These are phyloP conservation scores for Diadumene lineata DNA, from an alignment of 92 coral and sea anemone species.

Conservation along the genomic window DNA sequence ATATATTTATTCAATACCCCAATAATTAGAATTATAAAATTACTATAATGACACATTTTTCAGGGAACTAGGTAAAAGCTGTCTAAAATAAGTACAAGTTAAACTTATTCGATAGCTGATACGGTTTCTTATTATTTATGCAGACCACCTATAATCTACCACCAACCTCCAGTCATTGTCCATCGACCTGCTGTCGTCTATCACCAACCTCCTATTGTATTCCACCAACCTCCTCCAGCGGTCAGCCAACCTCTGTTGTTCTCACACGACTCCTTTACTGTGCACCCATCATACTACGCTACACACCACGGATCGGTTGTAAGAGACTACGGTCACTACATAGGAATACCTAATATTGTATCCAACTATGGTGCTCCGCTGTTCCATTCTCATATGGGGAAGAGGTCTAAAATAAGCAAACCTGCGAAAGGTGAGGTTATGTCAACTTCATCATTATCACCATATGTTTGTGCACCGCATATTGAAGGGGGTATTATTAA, in stretches of 20 bases:
- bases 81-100: too few relatives aligned
- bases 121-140: not conserved
- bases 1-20: too few relatives aligned
- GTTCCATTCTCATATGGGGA: slow-evolving; percentile 68
- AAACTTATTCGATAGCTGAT: not conserved
- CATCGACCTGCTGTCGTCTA: slow-evolving; percentile 99
- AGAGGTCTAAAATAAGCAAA: slow-evolving; percentile 57
- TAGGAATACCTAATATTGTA: slow-evolving; percentile 93
- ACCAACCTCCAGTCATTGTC: slow-evolving; percentile 96
- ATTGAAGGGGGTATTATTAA: too few relatives aligned
- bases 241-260: slow-evolving; percentile 94
- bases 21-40: too few relatives aligned
- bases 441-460: too few relatives aligned
- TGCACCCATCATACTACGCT: slow-evolving; percentile 93
- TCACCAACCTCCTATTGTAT: slow-evolving; percentile 98
- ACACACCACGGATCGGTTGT: slow-evolving; percentile 97
- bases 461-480: too few relatives aligned
- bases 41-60: too few relatives aligned
- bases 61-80: too few relatives aligned
- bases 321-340: slow-evolving; percentile 92
- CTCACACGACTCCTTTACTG: slow-evolving; percentile 96
- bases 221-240: slow-evolving; percentile 96
- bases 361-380: slow-evolving; percentile 85
- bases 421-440: slow-evolving; percentile 23
- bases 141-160: slow-evolving; percentile 95